A percentile compares a stretch with the other conserved stretches of the same genome.
These are phyloP conservation scores for Orientallactaga bullata DNA, from an alignment of 2,113 vertebrate species.

Conservation along the genomic window DNA sequence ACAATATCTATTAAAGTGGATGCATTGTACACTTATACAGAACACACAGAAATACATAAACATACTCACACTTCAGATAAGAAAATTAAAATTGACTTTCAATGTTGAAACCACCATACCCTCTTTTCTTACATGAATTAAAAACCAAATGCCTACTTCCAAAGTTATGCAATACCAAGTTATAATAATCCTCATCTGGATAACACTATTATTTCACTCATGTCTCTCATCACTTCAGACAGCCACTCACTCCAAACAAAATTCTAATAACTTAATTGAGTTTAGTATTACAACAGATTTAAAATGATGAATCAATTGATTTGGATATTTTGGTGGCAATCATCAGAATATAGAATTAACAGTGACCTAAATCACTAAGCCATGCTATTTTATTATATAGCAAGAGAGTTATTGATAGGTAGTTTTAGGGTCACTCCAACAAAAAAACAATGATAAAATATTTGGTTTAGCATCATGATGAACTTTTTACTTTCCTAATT, in stretches of 20 bases:
- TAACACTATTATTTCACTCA: neutral
- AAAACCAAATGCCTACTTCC: neutral
- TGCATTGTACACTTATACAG: neutral
- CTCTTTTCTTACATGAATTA: constrained; percentile 22
- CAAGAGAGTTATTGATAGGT: neutral
- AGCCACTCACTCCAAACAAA: constrained; percentile 19
- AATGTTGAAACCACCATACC: neutral
- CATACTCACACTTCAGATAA: neutral
- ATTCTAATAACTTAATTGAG: constrained; percentile 9
- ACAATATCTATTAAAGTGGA: neutral
- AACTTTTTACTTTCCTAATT: neutral
- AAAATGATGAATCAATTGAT: constrained; percentile 18
- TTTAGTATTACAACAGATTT: neutral
- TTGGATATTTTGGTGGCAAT: neutral
- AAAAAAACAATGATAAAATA: neutral
- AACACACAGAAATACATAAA: neutral
- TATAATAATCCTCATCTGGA: neutral
- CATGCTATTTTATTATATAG: neutral
- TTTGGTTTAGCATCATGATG: neutral
- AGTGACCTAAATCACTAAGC: neutral
- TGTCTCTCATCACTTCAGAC: neutral
- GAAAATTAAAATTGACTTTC: constrained; percentile 18
- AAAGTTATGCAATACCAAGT: neutral
- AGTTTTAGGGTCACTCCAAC: neutral
- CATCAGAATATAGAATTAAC: neutral